Conservation (phyloP, 1,140 invertebrate genomes). For the Ceratina australensis region DNA sequence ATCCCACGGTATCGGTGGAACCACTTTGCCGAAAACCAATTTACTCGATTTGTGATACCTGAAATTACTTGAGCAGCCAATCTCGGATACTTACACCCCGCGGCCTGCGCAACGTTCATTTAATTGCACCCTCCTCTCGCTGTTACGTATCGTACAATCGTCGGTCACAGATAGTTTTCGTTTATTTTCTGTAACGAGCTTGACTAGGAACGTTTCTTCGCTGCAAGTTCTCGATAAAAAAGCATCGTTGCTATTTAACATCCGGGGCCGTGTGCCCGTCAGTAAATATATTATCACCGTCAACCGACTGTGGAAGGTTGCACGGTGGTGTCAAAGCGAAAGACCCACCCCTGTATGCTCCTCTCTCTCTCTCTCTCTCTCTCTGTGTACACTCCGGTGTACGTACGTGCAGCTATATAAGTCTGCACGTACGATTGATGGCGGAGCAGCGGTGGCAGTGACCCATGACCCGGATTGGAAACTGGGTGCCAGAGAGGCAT, state of each 20-base stretch:
- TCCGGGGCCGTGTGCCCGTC: conserved; percentile 9
- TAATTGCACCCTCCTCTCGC: background rate
- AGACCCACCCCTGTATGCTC: conserved; percentile 29
- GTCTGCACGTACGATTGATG: conserved; percentile 69
- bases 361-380: background rate
- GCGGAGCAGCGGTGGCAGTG: conserved; percentile 73
- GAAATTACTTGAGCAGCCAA: conserved; percentile 33
- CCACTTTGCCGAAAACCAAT: conserved; percentile 27
- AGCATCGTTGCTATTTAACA: background rate
- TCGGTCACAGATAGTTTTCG: background rate
- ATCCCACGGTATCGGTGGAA: background rate
- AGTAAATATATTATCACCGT: conserved; percentile 44
- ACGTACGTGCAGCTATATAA: conserved; percentile 23
- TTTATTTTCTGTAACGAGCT: background rate
- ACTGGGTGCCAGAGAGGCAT: conserved; percentile 69
- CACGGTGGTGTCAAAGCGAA: conserved; percentile 45
- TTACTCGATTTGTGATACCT: conserved; percentile 10
- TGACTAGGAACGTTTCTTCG: background rate
- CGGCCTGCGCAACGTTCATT: background rate
- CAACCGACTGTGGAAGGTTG: conserved; percentile 38
- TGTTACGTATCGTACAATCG: background rate
- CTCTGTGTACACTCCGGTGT: conserved; percentile 8
- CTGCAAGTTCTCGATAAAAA: background rate
- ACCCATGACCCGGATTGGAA: conserved; percentile 77
- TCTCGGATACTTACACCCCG: background rate